These are phyloP conservation scores for Drosophila seguyi DNA, from an alignment of 1,140 invertebrate species.

Conservation along the genomic window DNA sequence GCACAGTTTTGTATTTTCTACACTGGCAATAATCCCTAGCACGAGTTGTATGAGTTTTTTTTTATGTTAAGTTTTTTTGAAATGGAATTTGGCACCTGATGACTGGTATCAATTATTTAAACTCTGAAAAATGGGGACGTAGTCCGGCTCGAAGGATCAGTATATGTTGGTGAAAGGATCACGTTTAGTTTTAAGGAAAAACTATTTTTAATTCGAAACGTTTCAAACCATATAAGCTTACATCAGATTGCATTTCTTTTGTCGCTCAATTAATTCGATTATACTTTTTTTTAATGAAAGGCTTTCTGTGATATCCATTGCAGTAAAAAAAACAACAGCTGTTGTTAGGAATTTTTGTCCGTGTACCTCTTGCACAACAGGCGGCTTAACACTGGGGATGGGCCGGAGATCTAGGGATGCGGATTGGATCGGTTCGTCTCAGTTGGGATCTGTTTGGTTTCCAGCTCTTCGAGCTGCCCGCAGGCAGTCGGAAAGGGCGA, in stretches of 20 bases:
- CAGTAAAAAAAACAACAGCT: not conserved
- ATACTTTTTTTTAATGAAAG: too few relatives aligned
- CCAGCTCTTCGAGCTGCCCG: constrained; percentile 54
- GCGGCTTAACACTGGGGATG: constrained; percentile 63
- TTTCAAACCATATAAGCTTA: not conserved
- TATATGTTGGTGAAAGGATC: not conserved
- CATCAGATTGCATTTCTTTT: not conserved
- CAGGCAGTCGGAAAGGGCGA: constrained; percentile 30
- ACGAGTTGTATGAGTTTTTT: not conserved
- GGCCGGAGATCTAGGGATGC: constrained; percentile 12
- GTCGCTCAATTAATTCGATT: too few relatives aligned
- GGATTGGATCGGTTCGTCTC: constrained; percentile 49
- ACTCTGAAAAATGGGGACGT: not conserved
- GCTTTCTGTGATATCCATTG: not conserved
- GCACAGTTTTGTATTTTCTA: constrained; percentile 23
- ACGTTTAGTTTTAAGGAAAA: not conserved
- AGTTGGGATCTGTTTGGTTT: constrained; percentile 40
- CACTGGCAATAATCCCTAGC: not conserved
- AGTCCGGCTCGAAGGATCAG: not conserved
- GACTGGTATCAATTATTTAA: not conserved
- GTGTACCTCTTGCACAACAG: constrained; percentile 46
- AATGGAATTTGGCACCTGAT: not conserved
- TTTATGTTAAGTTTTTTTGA: not conserved
- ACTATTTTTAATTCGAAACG: not conserved
- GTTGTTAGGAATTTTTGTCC: not conserved